Base-by-base conservation (phyloP, 2,113 vertebrate species). In the Rhea americana region DNA sequence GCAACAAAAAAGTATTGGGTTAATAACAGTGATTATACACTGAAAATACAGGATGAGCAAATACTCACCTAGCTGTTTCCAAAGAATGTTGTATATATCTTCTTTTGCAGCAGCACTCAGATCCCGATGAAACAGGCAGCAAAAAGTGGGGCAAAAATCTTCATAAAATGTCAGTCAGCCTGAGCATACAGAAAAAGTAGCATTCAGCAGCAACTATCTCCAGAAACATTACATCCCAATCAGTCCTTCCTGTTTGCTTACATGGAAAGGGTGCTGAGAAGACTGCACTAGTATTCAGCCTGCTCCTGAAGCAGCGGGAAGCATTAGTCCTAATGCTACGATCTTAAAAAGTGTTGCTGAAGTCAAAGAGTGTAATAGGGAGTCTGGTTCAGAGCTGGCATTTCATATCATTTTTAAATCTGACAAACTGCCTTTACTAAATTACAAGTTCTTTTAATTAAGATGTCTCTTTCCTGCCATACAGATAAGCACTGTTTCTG, bases 21-120 rank as follows among this genome's bases (percentile, higher is more conserved):
- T 95, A 94, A 94, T 81, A 68, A 62, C 63, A 51, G 45, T 73
- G 61, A 91, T 95, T 91, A 65, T 13, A 87, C 25, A 17, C 11
- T 62, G 22, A 65, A 92, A 95, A 91, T 32, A 84, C n/a, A 45
- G 71, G 39, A 86, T 77, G 21, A 77, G 10, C 26, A 30, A 71
- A 91, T 43, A 45, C 7, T 89, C 41, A 63, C 83, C 50, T 53
- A 26, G 20, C 81, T 81, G 22, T 87, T 79, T 94, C 43, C 61
- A 8, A 35, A 59, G 28, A 7, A 41, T 39, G 17, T 22, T 75
- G 2, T 55, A 8, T 5, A 11, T 22, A 21, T 53, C n/a, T 94
- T 45, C 35, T 50, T 73, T 91, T 53, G 28, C 6, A 65, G 28
- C 37, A 93, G 61, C 61, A 13, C 22, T 79, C 39, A 81, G 45